Conservation (phyloP, 53 echinoderm and acorn worm genomes). For the Astropecten irregularis region DNA sequence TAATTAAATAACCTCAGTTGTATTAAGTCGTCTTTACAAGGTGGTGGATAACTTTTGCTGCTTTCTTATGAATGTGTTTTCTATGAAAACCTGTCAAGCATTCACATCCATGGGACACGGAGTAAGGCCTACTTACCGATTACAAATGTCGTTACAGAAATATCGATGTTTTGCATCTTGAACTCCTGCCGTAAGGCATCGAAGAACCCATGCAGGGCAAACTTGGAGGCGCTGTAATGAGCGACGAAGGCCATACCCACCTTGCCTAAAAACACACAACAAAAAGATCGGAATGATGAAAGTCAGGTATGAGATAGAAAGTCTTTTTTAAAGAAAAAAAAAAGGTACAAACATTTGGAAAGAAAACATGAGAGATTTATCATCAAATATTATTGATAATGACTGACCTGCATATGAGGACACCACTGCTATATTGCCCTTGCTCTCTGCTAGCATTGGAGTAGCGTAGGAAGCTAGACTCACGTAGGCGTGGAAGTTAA, state of each 20-base stretch:
- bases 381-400: too few species aligned
- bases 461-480: conserved; percentile 78
- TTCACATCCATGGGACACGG: too few species aligned
- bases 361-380: too few species aligned
- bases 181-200: conserved; percentile 73
- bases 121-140: conserved; percentile 84
- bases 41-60: too few species aligned
- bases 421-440: conserved; percentile 81
- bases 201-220: conserved; percentile 90
- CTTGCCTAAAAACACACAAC: conserved; percentile 62
- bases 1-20: too few species aligned
- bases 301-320: too few species aligned
- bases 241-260: conserved; percentile 71
- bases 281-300: too few species aligned
- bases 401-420: conserved; percentile 81
- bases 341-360: too few species aligned
- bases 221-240: conserved; percentile 79
- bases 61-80: too few species aligned
- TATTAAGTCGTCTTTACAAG: too few species aligned
- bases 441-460: conserved; percentile 72
- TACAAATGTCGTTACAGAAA: conserved; percentile 77
- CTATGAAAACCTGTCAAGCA: too few species aligned
- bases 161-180: conserved; percentile 52
- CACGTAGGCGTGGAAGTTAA: conserved; percentile 88
- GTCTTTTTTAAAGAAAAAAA: too few species aligned